Evolutionary conservation across 2,113 vertebrate genomes (phyloP), one percentile per base, ranked within the genome.

Genomic region (Carassius gibelio): DNA sequence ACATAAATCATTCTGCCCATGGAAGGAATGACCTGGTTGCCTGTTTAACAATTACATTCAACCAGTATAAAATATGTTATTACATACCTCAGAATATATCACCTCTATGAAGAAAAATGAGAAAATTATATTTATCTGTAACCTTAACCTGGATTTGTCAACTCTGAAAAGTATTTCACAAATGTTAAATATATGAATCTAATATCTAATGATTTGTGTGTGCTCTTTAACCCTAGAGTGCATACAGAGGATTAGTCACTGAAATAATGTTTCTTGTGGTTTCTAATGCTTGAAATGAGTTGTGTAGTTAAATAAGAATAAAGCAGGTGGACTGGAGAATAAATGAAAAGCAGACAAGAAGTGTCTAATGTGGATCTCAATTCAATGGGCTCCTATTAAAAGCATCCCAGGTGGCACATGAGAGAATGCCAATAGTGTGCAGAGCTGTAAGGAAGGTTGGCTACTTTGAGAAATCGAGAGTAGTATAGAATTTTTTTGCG

Each of bases 1-100:
- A 83, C 68, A 82, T 68, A 74, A 83, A 42, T 72, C 68, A 55
- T n/a, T 83, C 68, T 79, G 48, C 19, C 57, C 26, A 8, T 81
- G 23, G 13, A 23, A 34, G 15, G n/a, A 36, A 38, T 38, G 48
- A 82, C 66, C 81, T 38, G 11, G 17, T n/a, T 52, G 45, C 9
- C 42, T 52, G 45, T 57, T 72, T 36, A 72, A 82, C 81, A 82
- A 82, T 42, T 42, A 42, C 42, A 42, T 81, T 81, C 45, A 81
- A 69, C 38, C 14, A 50, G 2, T 38, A 57, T 26, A 82, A 68
- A 48, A 71, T 38, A 83, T 83, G 23, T n/a, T 34, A 72, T 83
- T 83, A 72, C 26, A 52, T 59, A 71, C 81, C 48, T 69, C 48
- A 14, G 34, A 68, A 11, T 50, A 55, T 19, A 50, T 38, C 55